Conservation (phyloP, 2,888 invertebrate genomes). For the Euplagia quadripunctaria region DNA sequence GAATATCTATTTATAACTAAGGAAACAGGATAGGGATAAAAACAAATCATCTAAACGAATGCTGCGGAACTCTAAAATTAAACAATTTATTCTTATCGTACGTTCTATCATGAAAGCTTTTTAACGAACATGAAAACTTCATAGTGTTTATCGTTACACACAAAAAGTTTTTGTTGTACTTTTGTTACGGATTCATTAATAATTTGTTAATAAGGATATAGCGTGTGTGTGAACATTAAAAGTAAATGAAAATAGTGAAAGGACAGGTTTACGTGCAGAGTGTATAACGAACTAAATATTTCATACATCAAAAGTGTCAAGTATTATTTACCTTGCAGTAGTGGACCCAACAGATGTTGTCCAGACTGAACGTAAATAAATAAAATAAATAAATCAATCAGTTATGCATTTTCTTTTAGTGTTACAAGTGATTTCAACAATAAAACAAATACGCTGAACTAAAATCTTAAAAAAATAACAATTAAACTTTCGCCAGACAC, state of each 20-base stretch:
- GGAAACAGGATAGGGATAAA: constrained; percentile 31
- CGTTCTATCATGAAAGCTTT: constrained; percentile 3
- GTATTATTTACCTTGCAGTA: too few relatives aligned
- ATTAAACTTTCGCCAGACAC: too few relatives aligned
- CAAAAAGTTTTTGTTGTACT: constrained; percentile 10
- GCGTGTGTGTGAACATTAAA: constrained; percentile 42
- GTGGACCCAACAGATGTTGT: too few relatives aligned
- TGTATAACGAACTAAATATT: constrained; percentile 31
- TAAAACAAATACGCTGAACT: too few relatives aligned
- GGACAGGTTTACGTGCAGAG: constrained; percentile 26
- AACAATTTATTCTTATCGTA: constrained; percentile 9
- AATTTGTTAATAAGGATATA: constrained; percentile 43
- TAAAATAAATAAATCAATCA: too few relatives aligned
- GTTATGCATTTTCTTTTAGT: too few relatives aligned
- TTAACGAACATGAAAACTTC: background rate
- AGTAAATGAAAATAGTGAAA: constrained; percentile 30
- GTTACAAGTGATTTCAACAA: too few relatives aligned
- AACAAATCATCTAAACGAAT: constrained; percentile 20
- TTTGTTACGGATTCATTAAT: constrained; percentile 18
- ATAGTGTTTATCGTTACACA: constrained; percentile 13
- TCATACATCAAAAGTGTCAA: constrained; percentile 17
- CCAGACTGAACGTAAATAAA: too few relatives aligned
- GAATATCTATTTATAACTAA: constrained; percentile 20
- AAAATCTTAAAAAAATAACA: too few relatives aligned
- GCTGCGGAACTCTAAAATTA: constrained; percentile 25